These are phyloP conservation scores for Netelia virgata DNA, from an alignment of 2,888 invertebrate genomes.

Conservation along the genomic window DNA sequence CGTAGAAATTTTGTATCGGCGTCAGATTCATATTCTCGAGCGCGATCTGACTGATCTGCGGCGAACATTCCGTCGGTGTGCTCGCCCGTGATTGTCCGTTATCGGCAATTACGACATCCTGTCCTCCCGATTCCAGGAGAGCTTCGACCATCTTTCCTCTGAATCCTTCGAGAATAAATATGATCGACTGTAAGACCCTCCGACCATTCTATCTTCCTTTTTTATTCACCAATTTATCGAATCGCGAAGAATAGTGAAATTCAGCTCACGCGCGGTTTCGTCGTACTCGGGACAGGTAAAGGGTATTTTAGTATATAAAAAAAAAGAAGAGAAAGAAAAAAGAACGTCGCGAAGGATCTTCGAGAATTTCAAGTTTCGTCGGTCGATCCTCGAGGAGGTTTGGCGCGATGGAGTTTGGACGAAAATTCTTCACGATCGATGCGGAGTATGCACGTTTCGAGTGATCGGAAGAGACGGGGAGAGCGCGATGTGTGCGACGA, in stretches of 20 bases:
- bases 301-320: conserved; percentile 21
- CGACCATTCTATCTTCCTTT: conserved; percentile 7
- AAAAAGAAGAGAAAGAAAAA: conserved; percentile 11
- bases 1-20: conserved; percentile 86
- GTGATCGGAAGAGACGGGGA: conserved; percentile 3
- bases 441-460: not conserved
- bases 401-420: conserved; percentile 9
- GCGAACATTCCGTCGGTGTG: conserved; percentile 76
- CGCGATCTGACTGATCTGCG: conserved; percentile 69
- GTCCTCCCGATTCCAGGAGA: conserved; percentile 81
- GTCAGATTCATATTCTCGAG: conserved; percentile 74
- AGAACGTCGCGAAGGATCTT: conserved; percentile 26
- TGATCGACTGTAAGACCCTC: not conserved
- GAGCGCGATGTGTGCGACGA: not conserved
- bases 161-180: not conserved
- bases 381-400: not conserved
- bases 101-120: conserved; percentile 80
- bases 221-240: conserved; percentile 17
- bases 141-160: conserved; percentile 81
- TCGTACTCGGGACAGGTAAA: conserved; percentile 25
- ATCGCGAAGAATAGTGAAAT: conserved; percentile 26
- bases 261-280: conserved; percentile 36
- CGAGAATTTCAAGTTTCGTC: conserved; percentile 55
- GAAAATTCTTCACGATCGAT: conserved; percentile 18
- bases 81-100: conserved; percentile 74